Conservation (phyloP, 2,113 vertebrate genomes). For the Neopipo cinnamomea region DNA sequence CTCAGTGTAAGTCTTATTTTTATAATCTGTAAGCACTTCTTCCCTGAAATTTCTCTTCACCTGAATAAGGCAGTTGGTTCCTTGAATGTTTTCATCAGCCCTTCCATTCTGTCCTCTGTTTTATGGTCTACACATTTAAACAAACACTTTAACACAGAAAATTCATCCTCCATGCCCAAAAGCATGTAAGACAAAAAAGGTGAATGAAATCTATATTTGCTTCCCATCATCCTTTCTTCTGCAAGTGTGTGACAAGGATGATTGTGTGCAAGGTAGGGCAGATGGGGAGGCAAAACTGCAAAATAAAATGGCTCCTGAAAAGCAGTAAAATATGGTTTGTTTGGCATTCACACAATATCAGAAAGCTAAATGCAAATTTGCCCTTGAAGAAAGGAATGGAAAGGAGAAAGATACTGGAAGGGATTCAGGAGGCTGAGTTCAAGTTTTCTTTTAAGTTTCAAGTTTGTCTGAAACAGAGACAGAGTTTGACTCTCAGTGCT, state of each 20-base stretch:
- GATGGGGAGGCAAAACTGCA: background rate
- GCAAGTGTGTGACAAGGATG: accelerated
- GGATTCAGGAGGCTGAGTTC: background rate
- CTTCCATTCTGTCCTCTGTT: background rate
- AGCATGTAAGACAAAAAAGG: background rate
- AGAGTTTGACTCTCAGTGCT: constrained; percentile 50
- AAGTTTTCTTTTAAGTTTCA: constrained; percentile 28
- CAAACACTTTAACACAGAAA: background rate
- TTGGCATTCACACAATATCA: background rate
- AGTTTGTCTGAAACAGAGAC: background rate
- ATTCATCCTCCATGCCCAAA: background rate
- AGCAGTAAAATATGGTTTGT: background rate
- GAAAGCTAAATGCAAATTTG: background rate
- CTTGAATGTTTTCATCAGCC: background rate
- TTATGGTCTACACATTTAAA: background rate
- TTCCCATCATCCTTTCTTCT: background rate
- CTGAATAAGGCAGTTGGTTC: background rate
- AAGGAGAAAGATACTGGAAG: background rate
- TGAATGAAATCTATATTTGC: background rate
- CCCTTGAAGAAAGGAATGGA: background rate
- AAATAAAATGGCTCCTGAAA: background rate
- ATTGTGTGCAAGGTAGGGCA: background rate
- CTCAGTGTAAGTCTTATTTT: background rate
- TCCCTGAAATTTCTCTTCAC: background rate
- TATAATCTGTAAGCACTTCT: background rate